Evolutionary conservation across 2,797 vertebrate species (phyloP), one percentile per base, ranked within the genome.

Genomic region (Lerista edwardsae): DNA sequence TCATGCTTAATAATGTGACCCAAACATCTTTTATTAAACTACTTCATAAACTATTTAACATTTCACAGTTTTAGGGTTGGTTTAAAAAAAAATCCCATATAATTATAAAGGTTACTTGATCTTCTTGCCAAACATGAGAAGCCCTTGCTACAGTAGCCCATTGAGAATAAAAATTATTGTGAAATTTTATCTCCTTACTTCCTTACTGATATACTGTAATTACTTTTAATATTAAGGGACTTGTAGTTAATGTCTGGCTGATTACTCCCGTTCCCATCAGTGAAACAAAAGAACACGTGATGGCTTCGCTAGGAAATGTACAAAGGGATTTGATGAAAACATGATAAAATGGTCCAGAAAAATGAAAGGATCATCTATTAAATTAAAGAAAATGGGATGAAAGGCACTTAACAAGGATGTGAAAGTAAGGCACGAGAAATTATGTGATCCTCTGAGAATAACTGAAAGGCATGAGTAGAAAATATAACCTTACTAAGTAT

Each of bases 341-440:
- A 44, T 59, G 72, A 67, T 44, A 68, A 85, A n/a, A 75, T 80
- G 51, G 74, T 39, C 61, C 71, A 64, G 27, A 64, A 55, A 55
- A 73, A 79, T 85, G 25, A 80, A 85, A 80, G 29, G 64, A 85
- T 57, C n/a, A 76, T n/a, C 74, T 68, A 65, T 67, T 55, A 69
- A 83, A 47, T 17, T 47, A 67, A 34, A 44, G 29, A 39, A 80
- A 34, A 80, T 80, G 44, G 74, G 29, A 75, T 21, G 8, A 55
- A n/a, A 41, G 47, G 6, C 8, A 65, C 73, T 74, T 74, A 55
- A 25, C 55, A 65, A 39, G 27, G 62, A 84, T 84, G n/a, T n/a
- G 59, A 85, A 85, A 68, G 36, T 36, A 80, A 74, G 71, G 23
- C 65, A 62, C 19, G 9, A 80, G 36, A 41, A 74, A 74, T 85